Base-by-base conservation (phyloP, 2,113 vertebrate species). In the Onychostoma macrolepis region DNA sequence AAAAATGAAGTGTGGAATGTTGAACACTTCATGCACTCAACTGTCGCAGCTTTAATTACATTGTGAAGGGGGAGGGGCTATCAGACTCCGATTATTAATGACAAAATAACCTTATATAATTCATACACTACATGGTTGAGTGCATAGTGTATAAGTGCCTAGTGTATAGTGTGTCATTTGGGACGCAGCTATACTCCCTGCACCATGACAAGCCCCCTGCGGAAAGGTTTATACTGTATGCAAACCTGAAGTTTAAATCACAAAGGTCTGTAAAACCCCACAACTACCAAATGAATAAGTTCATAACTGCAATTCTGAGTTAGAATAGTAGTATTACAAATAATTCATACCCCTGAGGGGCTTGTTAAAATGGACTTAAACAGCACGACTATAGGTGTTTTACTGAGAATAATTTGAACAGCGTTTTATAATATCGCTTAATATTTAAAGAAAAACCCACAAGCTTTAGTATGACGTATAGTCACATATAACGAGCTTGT, bases 311-410 rank as follows among this genome's bases (percentile, higher is more conserved):
- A 61, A 21, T 41, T 80, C n/a, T 41, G 80, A 43, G 79, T 81
- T 11, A 26, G 58, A 38, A 43, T 9, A 65, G 58, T 24, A 21
- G 11, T n/a, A n/a, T 65, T 81, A 21, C 24, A 65, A 28, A 41
- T 43, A 43, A 65, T 78, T 28, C 7, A 77, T 50, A 77, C 6
- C 13, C 17, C 43, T 30, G 26, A 77, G 26, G 43, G 43, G 26
- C 43, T 77, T 17, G 13, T 78, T 78, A 30, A 78, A 48, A 50
- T 76, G 38, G 19, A 76, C 45, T 53, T 78, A 78, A 78, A 33
- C 26, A 30, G 45, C 45, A 28, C 7, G 17, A 11, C 45, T 30
- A 78, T 15, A 38, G 69, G 30, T 38, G 30, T 21, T 38, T 72
- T 11, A 11, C 33, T 24, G n/a, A 8, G 30, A 72, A 72, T 10